phyloP scores from a whole-genome alignment of 2,113 vertebrate genomes.

The Clarias macrocephalus region DNA sequence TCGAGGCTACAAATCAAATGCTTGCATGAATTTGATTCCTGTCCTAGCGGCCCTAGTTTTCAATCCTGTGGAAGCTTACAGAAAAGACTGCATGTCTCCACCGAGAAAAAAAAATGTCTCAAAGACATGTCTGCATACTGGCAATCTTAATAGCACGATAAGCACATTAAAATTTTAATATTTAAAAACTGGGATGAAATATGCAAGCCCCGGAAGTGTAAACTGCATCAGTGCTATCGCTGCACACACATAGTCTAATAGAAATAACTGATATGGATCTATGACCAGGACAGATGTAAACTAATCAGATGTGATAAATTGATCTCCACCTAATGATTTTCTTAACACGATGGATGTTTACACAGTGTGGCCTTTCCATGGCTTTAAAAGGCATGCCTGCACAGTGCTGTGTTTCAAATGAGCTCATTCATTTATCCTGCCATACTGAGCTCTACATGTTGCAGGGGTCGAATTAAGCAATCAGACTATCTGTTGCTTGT shows the following conservation, averaged over 20 bases:
- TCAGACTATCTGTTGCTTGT: slow-evolving; percentile 29
- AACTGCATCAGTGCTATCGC: background rate
- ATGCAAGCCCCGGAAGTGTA: slow-evolving; percentile 10
- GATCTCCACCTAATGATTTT: slow-evolving; percentile 62
- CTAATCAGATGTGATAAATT: slow-evolving; percentile 65
- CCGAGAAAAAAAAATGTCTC: background rate
- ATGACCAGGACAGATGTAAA: slow-evolving; percentile 44
- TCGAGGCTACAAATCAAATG: slow-evolving; percentile 21
- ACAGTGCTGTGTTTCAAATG: slow-evolving; percentile 57
- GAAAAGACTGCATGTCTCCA: background rate
- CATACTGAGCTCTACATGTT: slow-evolving; percentile 57
- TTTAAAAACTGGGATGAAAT: slow-evolving; percentile 7
- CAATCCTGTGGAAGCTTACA: background rate
- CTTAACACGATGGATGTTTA: slow-evolving; percentile 56
- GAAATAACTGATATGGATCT: slow-evolving; percentile 37
- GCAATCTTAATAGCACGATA: background rate
- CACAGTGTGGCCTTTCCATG: slow-evolving; percentile 43
- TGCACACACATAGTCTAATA: slow-evolving; percentile 8
- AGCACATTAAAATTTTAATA: slow-evolving; percentile 5
- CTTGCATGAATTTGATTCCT: slow-evolving; percentile 38
- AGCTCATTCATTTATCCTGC: slow-evolving; percentile 65
- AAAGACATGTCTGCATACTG: background rate
- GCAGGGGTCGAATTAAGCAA: slow-evolving; percentile 55
- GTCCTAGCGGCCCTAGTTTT: slow-evolving; percentile 10
- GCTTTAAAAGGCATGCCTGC: slow-evolving; percentile 27